Base-by-base conservation (phyloP, 2,113 vertebrate species). In the Pelecanus crispus region DNA sequence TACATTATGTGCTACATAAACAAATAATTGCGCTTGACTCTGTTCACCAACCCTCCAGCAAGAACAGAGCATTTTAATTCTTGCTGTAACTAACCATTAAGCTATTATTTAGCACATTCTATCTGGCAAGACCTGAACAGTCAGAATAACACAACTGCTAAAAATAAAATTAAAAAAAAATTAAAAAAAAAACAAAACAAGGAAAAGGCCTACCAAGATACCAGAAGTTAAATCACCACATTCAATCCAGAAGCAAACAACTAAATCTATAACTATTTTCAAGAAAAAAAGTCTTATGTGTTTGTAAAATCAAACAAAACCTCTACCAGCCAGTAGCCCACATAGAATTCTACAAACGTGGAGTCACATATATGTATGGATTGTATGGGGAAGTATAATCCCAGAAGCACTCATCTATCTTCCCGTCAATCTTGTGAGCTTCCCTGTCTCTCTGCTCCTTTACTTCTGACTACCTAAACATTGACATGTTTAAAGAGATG, bases 391-490 rank as follows among this genome's bases (percentile, higher is more conserved):
- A 73, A 29, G 22, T 32, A 22, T 10, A 78, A 78, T 20, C 44
- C 52, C 47, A 71, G 66, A 10, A 73, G 18, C 10, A 12, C 17
- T 40, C 29, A 15, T 25, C 49, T 19, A 7, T 7, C 40, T 92
- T 32, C 28, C 26, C 0, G 0, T 13, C 18, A 55, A 4, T 25
- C 42, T 67, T 32, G 25, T 0, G 0, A 78, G n/a, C 10, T 91
- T 61, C 56, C 40, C 29, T 6, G 9, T 38, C 36, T 68, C 18
- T 72, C 53, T 25, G 3, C 34, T 61, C 24, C 50, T 38, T 73
- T 34, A 17, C 42, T 44, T 50, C 24, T 49, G 36, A 55, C 25
- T 38, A 16, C 10, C 67, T 44, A 15, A 45, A 65, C 67, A 24
- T 1, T 21, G 34, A 18, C 21, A 28, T 7, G 4, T 40, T 83